Conservation (phyloP, 92 coral and sea anemone species). For the Phenganax stokvisi region DNA sequence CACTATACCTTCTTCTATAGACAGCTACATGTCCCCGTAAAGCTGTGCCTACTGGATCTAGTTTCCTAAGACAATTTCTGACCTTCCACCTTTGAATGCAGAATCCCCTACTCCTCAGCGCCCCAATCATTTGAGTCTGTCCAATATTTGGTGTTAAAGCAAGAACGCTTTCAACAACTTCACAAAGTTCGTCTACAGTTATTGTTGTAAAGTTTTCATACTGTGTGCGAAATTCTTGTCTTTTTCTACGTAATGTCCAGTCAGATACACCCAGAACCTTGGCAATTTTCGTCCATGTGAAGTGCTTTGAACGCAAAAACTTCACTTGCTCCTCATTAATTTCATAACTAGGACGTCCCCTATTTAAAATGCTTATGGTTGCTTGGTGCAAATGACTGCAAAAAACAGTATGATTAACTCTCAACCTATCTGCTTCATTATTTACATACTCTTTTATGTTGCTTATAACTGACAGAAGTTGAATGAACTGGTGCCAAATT, state of each 20-base stretch:
- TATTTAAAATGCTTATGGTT: background rate
- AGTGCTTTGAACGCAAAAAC: background rate
- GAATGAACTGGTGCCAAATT: background rate
- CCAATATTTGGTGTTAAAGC: constrained; percentile 19
- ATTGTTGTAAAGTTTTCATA: constrained; percentile 1
- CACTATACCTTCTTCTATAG: constrained; percentile 24
- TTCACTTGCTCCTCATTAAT: constrained; percentile 6
- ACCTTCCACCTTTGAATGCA: constrained; percentile 25
- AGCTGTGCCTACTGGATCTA: constrained; percentile 29
- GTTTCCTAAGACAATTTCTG: background rate
- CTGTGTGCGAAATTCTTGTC: constrained; percentile 1
- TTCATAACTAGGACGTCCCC: background rate
- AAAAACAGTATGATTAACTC: background rate
- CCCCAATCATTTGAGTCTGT: constrained; percentile 22
- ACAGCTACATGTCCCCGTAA: constrained; percentile 17
- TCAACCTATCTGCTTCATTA: background rate
- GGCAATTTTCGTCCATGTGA: background rate
- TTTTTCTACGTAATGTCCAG: constrained; percentile 11
- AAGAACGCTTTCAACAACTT: constrained; percentile 1
- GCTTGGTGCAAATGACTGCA: background rate
- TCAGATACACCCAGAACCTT: background rate
- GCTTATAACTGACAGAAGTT: background rate
- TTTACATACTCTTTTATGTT: background rate
- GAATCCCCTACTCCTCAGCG: constrained; percentile 15
- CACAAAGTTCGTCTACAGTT: background rate